Percentiles rank a stretch among this genome's conserved stretches.
These are phyloP conservation scores for Galerucella calmariensis DNA, from an alignment of 2,888 invertebrate species.

Conservation along the genomic window DNA sequence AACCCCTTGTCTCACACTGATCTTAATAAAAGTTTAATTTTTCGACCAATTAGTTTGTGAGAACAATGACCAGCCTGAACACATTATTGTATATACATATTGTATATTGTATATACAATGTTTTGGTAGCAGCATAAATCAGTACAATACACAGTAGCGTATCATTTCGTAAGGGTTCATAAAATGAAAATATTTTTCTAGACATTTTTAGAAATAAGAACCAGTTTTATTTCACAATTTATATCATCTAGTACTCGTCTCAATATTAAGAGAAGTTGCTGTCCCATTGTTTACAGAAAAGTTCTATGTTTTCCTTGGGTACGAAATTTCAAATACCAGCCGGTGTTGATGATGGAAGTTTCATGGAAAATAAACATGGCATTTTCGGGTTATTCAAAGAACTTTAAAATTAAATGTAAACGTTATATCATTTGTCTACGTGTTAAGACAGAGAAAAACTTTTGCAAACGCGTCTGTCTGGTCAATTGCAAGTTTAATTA, in stretches of 20 bases:
- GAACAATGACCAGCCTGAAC: too few relatives aligned
- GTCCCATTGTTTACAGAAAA: not conserved
- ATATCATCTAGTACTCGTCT: not conserved
- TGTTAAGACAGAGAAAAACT: conserved; percentile 3
- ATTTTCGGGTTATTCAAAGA: not conserved
- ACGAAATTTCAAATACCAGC: not conserved
- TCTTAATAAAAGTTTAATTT: too few relatives aligned
- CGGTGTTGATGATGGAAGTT: not conserved
- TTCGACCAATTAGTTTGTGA: too few relatives aligned
- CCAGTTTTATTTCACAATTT: not conserved
- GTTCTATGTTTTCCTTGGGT: not conserved
- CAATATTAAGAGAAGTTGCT: not conserved
- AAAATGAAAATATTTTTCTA: too few relatives aligned
- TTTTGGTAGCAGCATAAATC: too few relatives aligned
- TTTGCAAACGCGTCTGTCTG: not conserved
- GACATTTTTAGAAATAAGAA: not conserved
- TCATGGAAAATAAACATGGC: not conserved
- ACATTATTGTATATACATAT: too few relatives aligned
- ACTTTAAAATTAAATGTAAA: conserved; percentile 24
- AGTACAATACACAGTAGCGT: too few relatives aligned
- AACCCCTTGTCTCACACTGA: too few relatives aligned
- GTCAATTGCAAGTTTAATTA: conserved; percentile 2
- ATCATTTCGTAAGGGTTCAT: too few relatives aligned
- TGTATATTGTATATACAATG: too few relatives aligned
- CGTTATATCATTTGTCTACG: conserved; percentile 15